Conservation (phyloP, 2,113 vertebrate genomes). For the Bubo scandiacus region DNA sequence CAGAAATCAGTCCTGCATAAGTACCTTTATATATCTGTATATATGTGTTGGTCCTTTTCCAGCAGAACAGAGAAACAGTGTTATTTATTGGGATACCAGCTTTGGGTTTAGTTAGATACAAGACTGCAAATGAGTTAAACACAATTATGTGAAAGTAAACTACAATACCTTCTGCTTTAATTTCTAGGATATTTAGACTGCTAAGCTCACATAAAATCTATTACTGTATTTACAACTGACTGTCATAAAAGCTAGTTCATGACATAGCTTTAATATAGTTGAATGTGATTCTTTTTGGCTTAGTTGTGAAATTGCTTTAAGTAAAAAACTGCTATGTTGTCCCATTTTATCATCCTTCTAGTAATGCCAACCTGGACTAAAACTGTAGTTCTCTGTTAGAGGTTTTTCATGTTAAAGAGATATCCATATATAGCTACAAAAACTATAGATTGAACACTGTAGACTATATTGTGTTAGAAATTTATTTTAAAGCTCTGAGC, state of each 20-base stretch:
- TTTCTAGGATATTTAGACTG: neutral
- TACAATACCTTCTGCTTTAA: conserved; percentile 8
- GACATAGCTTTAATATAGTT: conserved; percentile 7
- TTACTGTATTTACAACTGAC: neutral
- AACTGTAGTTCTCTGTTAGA: neutral
- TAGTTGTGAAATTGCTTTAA: conserved; percentile 44
- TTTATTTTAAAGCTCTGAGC: neutral
- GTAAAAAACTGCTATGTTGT: conserved; percentile 4
- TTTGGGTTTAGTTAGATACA: neutral
- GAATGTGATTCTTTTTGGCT: conserved; percentile 21
- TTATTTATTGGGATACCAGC: neutral
- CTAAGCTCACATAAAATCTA: neutral
- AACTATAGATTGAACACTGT: neutral
- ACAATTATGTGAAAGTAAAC: neutral
- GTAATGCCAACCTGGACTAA: neutral
- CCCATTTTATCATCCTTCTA: neutral
- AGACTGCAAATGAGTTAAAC: conserved; percentile 9
- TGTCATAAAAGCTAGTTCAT: conserved; percentile 9
- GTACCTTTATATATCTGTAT: neutral
- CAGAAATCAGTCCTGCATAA: neutral
- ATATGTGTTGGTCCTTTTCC: neutral
- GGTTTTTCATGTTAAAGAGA: neutral
- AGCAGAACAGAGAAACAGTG: neutral
- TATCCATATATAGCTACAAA: neutral
- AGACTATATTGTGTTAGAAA: neutral